Evolutionary conservation across 1,140 invertebrate genomes (phyloP).

Genomic region (Chironomus striatipennis): DNA sequence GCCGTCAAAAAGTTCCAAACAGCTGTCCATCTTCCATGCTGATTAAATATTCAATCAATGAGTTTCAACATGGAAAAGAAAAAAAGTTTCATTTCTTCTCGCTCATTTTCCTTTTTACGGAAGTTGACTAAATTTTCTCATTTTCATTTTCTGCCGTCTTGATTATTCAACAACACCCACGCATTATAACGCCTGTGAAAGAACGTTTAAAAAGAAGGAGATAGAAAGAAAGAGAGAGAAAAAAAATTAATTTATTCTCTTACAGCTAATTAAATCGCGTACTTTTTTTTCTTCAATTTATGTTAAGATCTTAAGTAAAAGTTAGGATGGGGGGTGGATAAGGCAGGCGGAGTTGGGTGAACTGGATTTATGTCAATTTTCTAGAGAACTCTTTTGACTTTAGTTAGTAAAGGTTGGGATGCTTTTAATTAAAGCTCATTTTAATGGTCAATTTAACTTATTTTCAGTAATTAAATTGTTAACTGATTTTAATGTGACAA

Average conservation of each 20-base stretch:
- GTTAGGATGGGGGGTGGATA: too few relatives aligned
- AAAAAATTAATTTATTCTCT: conserved; percentile 17
- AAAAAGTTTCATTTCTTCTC: too few relatives aligned
- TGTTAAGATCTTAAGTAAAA: not conserved
- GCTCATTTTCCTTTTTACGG: not conserved
- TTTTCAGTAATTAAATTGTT: too few relatives aligned
- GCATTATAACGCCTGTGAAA: not conserved
- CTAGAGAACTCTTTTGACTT: too few relatives aligned
- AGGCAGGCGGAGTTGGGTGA: too few relatives aligned
- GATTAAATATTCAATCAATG: conserved; percentile 9
- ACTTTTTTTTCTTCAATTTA: not conserved
- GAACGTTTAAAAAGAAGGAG: not conserved
- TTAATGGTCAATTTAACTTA: too few relatives aligned
- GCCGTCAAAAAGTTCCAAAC: not conserved
- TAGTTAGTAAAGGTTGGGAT: too few relatives aligned
- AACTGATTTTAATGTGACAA: too few relatives aligned
- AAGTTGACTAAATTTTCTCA: not conserved
- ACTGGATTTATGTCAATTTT: too few relatives aligned
- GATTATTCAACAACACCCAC: not conserved
- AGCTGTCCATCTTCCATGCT: not conserved
- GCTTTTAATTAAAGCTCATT: too few relatives aligned
- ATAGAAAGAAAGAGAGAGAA: too few relatives aligned
- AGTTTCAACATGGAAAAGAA: not conserved
- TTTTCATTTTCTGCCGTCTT: not conserved
- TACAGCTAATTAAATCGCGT: conserved; percentile 19